phyloP scores from a whole-genome alignment of 2,113 vertebrate species.

The Protomyctophum bolini region DNA sequence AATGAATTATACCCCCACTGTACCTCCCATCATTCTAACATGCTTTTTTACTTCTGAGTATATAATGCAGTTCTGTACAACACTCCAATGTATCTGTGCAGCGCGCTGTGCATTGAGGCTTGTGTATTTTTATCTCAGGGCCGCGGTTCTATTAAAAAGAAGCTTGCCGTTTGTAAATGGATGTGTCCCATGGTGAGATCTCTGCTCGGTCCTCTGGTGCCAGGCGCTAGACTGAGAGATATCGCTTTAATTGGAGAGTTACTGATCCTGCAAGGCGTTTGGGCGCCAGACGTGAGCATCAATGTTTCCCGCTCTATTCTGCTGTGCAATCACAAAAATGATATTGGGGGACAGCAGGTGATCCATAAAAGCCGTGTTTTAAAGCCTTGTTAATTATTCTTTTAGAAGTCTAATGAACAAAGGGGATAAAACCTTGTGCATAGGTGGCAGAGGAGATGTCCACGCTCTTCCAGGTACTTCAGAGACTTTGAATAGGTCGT shows the following conservation, averaged over 20 bases:
- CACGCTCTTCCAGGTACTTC: constrained; percentile 56
- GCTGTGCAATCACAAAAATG: constrained; percentile 84
- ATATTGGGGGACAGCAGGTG: constrained; percentile 85
- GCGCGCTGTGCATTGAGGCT: constrained; percentile 49
- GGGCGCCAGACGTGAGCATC: constrained; percentile 77
- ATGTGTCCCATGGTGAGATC: constrained; percentile 64
- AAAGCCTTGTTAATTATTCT: constrained; percentile 85
- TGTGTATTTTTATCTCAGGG: constrained; percentile 62
- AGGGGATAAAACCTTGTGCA: constrained; percentile 71
- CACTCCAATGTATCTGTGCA: constrained; percentile 41
- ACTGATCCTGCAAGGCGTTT: constrained; percentile 80
- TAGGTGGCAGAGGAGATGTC: constrained; percentile 59
- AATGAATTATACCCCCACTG: constrained; percentile 47
- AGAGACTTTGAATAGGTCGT: constrained; percentile 55
- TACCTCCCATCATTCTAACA: constrained; percentile 38
- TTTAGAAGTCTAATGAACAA: constrained; percentile 83
- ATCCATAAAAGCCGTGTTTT: constrained; percentile 84
- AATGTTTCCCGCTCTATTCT: constrained; percentile 75
- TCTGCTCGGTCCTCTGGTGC: constrained; percentile 42
- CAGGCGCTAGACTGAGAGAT: constrained; percentile 72
- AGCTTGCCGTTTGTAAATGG: constrained; percentile 51
- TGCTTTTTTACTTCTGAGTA: constrained; percentile 41
- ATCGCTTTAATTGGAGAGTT: constrained; percentile 80
- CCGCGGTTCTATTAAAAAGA: constrained; percentile 54
- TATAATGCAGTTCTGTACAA: constrained; percentile 54